Percentiles rank a stretch among this genome's conserved stretches.
Evolutionary conservation across 2,888 invertebrate genomes (phyloP).

Genomic region (Xestia rhomboidea): DNA sequence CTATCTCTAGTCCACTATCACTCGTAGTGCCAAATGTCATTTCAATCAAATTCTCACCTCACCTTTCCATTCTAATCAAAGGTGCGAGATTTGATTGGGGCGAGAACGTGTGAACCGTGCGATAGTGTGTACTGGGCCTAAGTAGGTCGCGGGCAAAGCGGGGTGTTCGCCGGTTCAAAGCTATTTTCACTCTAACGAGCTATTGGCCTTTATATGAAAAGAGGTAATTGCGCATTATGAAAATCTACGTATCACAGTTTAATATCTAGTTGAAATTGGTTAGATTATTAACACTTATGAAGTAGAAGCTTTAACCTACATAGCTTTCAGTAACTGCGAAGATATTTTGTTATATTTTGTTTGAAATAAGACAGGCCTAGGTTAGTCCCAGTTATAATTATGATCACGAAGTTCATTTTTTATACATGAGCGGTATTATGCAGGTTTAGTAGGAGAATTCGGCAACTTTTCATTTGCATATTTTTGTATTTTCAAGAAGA

Average conservation of each 20-base stretch:
- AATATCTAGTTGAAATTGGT: constrained; percentile 46
- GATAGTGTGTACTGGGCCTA: constrained; percentile 56
- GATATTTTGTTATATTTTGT: not conserved
- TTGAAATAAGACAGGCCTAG: not conserved
- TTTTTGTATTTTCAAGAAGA: not conserved
- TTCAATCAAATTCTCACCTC: constrained; percentile 32
- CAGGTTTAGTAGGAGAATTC: not conserved
- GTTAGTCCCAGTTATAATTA: not conserved
- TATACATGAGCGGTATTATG: not conserved
- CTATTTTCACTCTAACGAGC: constrained; percentile 65
- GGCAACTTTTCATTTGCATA: not conserved
- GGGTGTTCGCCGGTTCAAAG: constrained; percentile 52
- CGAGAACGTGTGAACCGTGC: constrained; percentile 40
- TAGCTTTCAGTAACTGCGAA: not conserved
- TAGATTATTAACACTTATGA: constrained; percentile 1
- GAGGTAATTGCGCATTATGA: constrained; percentile 65
- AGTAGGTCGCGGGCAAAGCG: constrained; percentile 61
- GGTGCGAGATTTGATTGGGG: constrained; percentile 54
- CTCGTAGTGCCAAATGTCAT: constrained; percentile 24
- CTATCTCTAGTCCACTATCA: not conserved
- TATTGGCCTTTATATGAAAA: constrained; percentile 59
- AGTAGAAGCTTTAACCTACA: not conserved
- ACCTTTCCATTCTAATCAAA: constrained; percentile 46
- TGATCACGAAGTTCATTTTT: not conserved
- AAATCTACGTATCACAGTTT: constrained; percentile 53